phyloP scores from a whole-genome alignment of 2,888 invertebrate genomes.

The Orthosia gothica region DNA sequence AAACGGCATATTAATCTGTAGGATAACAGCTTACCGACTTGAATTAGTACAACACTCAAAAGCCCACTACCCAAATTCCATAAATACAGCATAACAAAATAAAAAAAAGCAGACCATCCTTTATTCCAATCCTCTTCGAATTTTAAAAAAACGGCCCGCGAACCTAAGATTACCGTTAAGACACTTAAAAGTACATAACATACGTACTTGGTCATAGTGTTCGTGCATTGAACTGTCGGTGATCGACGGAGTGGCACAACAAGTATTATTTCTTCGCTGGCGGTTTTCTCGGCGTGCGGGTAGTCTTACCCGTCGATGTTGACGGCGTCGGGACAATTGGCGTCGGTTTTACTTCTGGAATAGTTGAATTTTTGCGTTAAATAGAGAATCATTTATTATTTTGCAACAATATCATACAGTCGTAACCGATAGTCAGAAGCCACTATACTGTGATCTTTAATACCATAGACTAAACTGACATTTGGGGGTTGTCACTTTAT shows the following conservation, averaged over 20 bases:
- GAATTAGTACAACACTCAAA: constrained; percentile 4
- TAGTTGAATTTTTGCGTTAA: neutral
- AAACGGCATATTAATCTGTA: neutral
- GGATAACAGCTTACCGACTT: neutral
- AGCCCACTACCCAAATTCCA: constrained; percentile 42
- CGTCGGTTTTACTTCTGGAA: constrained; percentile 82
- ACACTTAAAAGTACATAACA: constrained; percentile 68
- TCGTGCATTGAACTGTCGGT: constrained; percentile 60
- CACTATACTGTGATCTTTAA: too few species aligned
- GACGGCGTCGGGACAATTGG: constrained; percentile 86
- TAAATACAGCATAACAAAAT: constrained; percentile 39
- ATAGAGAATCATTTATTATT: neutral
- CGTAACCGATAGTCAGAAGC: too few species aligned
- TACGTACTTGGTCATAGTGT: constrained; percentile 69
- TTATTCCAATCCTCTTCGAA: constrained; percentile 48
- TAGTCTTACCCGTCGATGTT: constrained; percentile 87
- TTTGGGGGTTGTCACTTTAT: too few species aligned
- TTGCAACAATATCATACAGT: neutral
- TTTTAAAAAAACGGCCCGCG: constrained; percentile 55
- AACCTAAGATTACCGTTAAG: constrained; percentile 68
- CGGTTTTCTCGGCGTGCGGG: constrained; percentile 88
- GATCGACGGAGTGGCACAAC: constrained; percentile 51
- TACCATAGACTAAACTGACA: too few species aligned
- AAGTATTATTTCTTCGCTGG: constrained; percentile 87
- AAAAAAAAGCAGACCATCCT: constrained; percentile 47